phyloP scores from a whole-genome alignment of 2,888 invertebrate species.

The Neoaliturus tenellus region DNA sequence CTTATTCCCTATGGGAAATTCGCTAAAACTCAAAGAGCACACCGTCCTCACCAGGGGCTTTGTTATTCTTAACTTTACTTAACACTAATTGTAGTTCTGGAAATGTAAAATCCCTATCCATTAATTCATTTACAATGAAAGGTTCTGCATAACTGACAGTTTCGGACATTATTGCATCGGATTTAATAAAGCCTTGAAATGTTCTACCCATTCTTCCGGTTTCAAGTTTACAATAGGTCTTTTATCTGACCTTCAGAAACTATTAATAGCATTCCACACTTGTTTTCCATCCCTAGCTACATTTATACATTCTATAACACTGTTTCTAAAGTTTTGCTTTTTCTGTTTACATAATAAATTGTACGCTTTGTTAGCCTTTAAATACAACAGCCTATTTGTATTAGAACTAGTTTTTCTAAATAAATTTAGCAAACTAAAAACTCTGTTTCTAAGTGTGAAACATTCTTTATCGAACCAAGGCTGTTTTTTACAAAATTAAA shows the following conservation, averaged over 20 bases:
- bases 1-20: too few relatives aligned
- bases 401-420: too few relatives aligned
- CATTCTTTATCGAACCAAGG: too few relatives aligned
- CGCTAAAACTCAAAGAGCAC: conserved; percentile 8
- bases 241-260: not conserved
- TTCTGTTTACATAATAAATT: too few relatives aligned
- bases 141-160: conserved; percentile 3
- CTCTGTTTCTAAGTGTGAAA: too few relatives aligned
- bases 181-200: not conserved
- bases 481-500: too few relatives aligned
- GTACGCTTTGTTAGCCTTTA: too few relatives aligned
- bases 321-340: too few relatives aligned
- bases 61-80: not conserved
- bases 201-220: not conserved
- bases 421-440: too few relatives aligned
- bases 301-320: too few relatives aligned
- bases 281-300: not conserved
- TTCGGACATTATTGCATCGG: not conserved
- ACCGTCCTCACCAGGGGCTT: conserved; percentile 24
- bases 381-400: too few relatives aligned
- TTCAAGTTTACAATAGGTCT: not conserved
- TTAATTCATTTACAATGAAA: not conserved
- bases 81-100: not conserved
- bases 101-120: not conserved
- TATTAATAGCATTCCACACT: not conserved